phyloP scores from a whole-genome alignment of 53 echinoderm and acorn worm genomes.

The Echinometra lucunter region DNA sequence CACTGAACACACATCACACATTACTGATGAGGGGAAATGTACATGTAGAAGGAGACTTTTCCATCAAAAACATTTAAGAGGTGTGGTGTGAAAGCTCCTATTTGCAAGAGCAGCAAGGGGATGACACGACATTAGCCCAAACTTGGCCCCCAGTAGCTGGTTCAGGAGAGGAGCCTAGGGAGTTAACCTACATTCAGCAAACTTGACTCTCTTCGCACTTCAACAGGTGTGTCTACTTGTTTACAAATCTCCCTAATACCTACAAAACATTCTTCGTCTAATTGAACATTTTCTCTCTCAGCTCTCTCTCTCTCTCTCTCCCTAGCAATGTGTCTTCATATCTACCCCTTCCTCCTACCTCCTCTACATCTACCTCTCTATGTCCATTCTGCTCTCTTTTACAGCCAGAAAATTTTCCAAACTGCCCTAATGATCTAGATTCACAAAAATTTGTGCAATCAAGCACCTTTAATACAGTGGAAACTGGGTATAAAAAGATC shows the following conservation, averaged over 20 bases:
- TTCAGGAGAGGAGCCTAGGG: constrained; percentile 15
- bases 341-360: background rate
- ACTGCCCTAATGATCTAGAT: too few species aligned
- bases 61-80: too few species aligned
- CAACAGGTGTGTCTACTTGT: constrained; percentile 51
- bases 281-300: constrained; percentile 55
- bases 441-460: too few species aligned
- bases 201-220: background rate
- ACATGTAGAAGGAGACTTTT: too few species aligned
- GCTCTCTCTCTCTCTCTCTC: background rate
- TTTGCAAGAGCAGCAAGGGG: background rate
- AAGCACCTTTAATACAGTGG: too few species aligned
- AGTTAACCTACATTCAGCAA: constrained; percentile 41
- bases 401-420: background rate
- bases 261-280: constrained; percentile 22
- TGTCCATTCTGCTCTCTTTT: background rate
- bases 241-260: constrained; percentile 56
- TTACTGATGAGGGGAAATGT: too few species aligned
- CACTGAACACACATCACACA: too few species aligned
- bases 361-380: background rate
- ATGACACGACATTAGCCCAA: background rate
- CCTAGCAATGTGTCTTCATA: too few species aligned
- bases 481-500: too few species aligned
- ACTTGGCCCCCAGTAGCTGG: constrained; percentile 2
- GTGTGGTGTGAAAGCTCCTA: background rate